Base-by-base conservation (phyloP, 2,113 vertebrate species). In the Orientallactaga bullata region DNA sequence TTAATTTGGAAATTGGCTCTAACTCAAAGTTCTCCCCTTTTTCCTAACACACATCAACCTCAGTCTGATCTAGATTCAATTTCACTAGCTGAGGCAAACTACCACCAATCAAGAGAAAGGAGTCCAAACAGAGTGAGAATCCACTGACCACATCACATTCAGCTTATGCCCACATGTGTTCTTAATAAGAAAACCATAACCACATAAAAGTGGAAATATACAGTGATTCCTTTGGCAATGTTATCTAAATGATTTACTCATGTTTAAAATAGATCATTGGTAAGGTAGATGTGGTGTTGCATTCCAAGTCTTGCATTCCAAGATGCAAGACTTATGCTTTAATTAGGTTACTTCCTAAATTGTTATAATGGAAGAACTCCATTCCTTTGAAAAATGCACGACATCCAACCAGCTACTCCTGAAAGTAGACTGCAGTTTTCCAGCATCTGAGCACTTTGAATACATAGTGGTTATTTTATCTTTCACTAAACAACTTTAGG, bases 401-500 rank as follows among this genome's bases (percentile, higher is more conserved):
- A 3, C 32, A 90, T 95, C 94, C 95, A 95, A 96, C 91, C 85
- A 84, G 95, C 96, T 94, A 79, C 84, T 97, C 87, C 96, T 97
- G 71, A 93, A 84, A 73, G 76, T 55, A 94, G 55, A 94, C 97
- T 94, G 91, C 95, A 94, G 30, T 77, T 89, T 95, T 85, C 87
- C 84, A 96, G 97, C 96, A 96, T 93, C 65, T 93, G 88, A 92
- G 96, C 69, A 97, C 37, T 71, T 94, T 74, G 85, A 93, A 37
- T 94, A 96, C 78, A 85, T 93, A 89, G 95, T 97, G 88, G 76
- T 97, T 97, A 86, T 94, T 97, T 97, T 95, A 93, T 92, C 78
- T 95, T 30, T 91, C 95, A 94, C 87, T 97, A 98, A 98, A 98
- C 85, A 96, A 95, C 79, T 92, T 95, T 85, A 95, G 55, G 91